Conservation (phyloP, 1,140 invertebrate genomes). For the Parapsyche elsis region DNA sequence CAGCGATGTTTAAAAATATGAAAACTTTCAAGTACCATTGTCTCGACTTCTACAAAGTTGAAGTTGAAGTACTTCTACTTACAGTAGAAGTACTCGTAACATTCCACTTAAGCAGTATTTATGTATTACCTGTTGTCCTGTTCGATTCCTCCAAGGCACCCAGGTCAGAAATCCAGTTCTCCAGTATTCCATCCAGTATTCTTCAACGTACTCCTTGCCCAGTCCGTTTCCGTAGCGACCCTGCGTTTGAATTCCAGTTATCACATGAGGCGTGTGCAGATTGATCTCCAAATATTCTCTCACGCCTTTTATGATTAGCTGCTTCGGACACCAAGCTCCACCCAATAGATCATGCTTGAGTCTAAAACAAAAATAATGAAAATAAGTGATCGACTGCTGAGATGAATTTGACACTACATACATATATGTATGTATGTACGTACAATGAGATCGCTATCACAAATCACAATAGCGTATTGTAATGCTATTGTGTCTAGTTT, state of each 20-base stretch:
- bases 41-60: no score
- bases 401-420: no score
- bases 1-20: no score
- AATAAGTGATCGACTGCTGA: no score
- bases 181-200: slow-evolving; percentile 81
- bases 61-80: no score
- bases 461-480: no score
- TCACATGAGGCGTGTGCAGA: slow-evolving; percentile 71
- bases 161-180: slow-evolving; percentile 68
- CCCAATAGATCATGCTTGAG: slow-evolving; percentile 78
- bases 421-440: neutral
- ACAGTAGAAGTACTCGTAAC: no score
- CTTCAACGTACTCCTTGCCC: slow-evolving; percentile 80
- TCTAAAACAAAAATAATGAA: slow-evolving; percentile 66
- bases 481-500: no score
- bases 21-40: no score
- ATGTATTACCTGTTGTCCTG: slow-evolving; percentile 69
- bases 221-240: slow-evolving; percentile 81
- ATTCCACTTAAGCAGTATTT: no score
- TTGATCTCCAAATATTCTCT: slow-evolving; percentile 80
- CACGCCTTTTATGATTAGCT: slow-evolving; percentile 73
- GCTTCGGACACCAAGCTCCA: slow-evolving; percentile 86
- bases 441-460: neutral
- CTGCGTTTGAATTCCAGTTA: slow-evolving; percentile 81
- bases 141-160: slow-evolving; percentile 74